Evolutionary conservation across 1,140 invertebrate genomes (phyloP).

Genomic region (Papilio dardanus): DNA sequence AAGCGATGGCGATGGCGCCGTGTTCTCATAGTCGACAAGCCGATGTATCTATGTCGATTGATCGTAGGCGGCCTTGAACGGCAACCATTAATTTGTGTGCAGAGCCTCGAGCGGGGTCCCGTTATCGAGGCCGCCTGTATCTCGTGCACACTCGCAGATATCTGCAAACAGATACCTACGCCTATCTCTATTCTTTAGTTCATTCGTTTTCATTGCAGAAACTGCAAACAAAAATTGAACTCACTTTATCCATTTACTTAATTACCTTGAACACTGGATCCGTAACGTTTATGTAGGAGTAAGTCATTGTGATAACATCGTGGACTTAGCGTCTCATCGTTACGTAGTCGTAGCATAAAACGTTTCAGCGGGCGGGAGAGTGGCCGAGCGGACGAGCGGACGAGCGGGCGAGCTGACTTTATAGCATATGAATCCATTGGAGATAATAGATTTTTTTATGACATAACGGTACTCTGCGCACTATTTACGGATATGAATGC

Average conservation of each 20-base stretch:
- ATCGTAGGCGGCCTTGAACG: constrained; percentile 79
- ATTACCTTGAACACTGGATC: background rate
- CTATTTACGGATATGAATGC: constrained; percentile 44
- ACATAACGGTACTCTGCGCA: constrained; percentile 39
- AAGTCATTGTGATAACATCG: constrained; percentile 15
- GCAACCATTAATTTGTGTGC: constrained; percentile 78
- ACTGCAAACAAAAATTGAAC: background rate
- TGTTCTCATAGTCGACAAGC: constrained; percentile 75
- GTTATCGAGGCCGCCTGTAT: constrained; percentile 72
- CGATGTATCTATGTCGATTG: constrained; percentile 79
- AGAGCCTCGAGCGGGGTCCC: constrained; percentile 67
- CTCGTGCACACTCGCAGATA: constrained; percentile 58
- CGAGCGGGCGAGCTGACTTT: constrained; percentile 30
- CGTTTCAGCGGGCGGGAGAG: constrained; percentile 15
- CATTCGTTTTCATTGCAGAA: background rate
- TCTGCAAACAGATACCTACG: constrained; percentile 52
- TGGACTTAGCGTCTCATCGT: constrained; percentile 10
- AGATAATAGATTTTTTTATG: constrained; percentile 41
- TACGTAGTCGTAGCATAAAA: background rate
- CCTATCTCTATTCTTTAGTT: constrained; percentile 36
- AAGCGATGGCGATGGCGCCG: constrained; percentile 66
- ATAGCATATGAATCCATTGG: constrained; percentile 36
- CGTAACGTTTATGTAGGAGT: background rate
- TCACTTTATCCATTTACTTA: background rate
- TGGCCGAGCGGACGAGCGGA: background rate